Evolutionary conservation across 2,113 vertebrate genomes (phyloP), one percentile per base, ranked within the genome.

Genomic region (Neotoma lepida): DNA sequence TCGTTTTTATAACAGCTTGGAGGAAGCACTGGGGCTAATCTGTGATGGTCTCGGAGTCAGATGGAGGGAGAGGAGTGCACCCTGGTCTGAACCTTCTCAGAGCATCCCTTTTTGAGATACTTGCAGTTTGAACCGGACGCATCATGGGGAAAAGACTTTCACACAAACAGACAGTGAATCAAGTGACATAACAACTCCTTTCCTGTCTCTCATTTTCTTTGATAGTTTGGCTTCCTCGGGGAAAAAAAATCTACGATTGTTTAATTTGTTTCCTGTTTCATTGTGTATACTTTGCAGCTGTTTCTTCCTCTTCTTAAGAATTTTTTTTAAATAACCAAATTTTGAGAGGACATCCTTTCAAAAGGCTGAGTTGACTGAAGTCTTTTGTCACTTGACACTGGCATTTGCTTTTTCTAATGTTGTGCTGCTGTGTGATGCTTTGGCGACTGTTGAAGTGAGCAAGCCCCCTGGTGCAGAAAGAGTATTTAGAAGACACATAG

Each of bases 371-470:
- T 89, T 35, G 51, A 82, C 33, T 41, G 51, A 91, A 87, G 9
- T 41, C 1, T 91, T 86, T 93, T 92, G 78, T 95, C 80, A 63
- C 9, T 24, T 93, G 78, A 24, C 56, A 71, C 49, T 10, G 61
- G 77, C 68, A 4, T 86, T 51, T 96, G 88, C 84, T 88, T 95
- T 41, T 90, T 81, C 58, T 71, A 89, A 17, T 96, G 92, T 71
- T 9, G 0, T 94, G 44, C 80, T 90, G 63, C 89, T 93, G 64
- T 58, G 78, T 92, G 66, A 18, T 92, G 73, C 73, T 97, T 10
- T 93, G 95, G 80, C 58, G 96, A 86, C 51, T 96, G 63, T 80
- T 93, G 96, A 94, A 93, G 95, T 96, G 96, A 96, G 0, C 30
- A 71, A 70, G n/a, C 51, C 92, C 94, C 86, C 90, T 61, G 84